A percentile compares a stretch with the other conserved stretches of the same genome.
phyloP scores from a whole-genome alignment of 2,113 vertebrate genomes.

The Pao palembangensis region DNA sequence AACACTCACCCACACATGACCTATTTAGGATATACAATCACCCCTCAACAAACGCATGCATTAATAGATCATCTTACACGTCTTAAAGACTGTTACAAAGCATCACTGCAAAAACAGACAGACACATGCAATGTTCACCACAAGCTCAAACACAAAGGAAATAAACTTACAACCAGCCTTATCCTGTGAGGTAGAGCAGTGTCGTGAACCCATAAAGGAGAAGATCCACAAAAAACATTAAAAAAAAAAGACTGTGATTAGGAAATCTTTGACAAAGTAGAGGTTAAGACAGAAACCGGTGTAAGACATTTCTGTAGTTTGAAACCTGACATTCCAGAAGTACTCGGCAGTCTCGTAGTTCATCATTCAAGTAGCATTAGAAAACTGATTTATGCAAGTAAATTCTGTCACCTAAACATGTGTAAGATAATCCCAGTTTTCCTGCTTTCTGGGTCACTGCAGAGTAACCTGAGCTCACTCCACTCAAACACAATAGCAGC shows the following conservation, averaged over 20 bases:
- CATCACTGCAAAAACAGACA: constrained; percentile 53
- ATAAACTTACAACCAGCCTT: constrained; percentile 67
- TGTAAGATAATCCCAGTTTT: constrained; percentile 72
- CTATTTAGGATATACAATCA: constrained; percentile 17
- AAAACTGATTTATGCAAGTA: constrained; percentile 50
- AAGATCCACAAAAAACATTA: constrained; percentile 40
- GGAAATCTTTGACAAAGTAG: constrained; percentile 13
- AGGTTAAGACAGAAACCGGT: neutral
- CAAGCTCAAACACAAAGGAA: constrained; percentile 54
- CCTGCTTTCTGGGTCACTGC: constrained; percentile 72
- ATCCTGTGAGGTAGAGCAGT: constrained; percentile 36
- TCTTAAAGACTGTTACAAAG: constrained; percentile 22
- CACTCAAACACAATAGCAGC: constrained; percentile 61
- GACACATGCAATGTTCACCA: constrained; percentile 63
- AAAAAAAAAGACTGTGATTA: constrained; percentile 21
- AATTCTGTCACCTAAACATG: constrained; percentile 39
- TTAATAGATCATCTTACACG: constrained; percentile 11
- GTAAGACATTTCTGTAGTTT: neutral
- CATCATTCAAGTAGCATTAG: neutral
- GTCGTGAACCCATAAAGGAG: constrained; percentile 43
- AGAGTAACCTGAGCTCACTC: constrained; percentile 73
- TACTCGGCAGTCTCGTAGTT: neutral
- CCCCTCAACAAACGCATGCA: constrained; percentile 55
- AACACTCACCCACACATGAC: constrained; percentile 7
- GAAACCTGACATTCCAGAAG: constrained; percentile 5